These are phyloP conservation scores for Elegia similella DNA, from an alignment of 2,888 invertebrate species.

Conservation along the genomic window DNA sequence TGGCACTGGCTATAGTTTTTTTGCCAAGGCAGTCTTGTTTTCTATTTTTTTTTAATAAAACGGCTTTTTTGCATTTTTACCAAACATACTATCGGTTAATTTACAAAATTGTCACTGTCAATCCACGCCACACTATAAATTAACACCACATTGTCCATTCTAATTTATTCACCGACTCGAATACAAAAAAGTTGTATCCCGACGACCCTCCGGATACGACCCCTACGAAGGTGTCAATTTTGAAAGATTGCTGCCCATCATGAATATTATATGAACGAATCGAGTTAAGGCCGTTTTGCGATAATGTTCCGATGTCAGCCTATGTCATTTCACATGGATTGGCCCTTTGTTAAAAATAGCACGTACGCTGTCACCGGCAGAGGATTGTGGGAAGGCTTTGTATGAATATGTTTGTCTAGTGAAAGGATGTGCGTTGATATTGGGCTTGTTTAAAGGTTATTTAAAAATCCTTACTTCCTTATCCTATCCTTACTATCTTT, in stretches of 20 bases:
- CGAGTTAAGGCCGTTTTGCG: constrained; percentile 79
- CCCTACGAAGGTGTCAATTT: constrained; percentile 77
- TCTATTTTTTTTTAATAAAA: no score
- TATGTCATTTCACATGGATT: constrained; percentile 79
- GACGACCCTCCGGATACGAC: constrained; percentile 48
- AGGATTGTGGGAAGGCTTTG: constrained; percentile 42
- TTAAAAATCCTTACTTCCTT: no score
- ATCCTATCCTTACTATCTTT: no score
- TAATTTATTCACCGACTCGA: constrained; percentile 75
- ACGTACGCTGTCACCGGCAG: constrained; percentile 68
- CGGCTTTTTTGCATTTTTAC: no score
- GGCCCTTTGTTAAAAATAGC: constrained; percentile 79
- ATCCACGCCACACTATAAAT: constrained; percentile 44
- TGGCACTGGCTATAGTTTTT: no score
- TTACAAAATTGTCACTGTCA: constrained; percentile 21
- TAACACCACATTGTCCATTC: constrained; percentile 54
- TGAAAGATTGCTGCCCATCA: constrained; percentile 80
- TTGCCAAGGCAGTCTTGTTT: no score
- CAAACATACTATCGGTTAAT: not conserved
- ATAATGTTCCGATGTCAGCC: constrained; percentile 80
- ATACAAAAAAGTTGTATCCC: constrained; percentile 75
- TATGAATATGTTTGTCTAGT: not conserved
- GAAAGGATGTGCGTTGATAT: not conserved
- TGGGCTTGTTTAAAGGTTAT: no score
- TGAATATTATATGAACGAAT: constrained; percentile 81